These are phyloP conservation scores for Theropithecus gelada DNA, from an alignment of 2,113 vertebrate species.

Conservation along the genomic window DNA sequence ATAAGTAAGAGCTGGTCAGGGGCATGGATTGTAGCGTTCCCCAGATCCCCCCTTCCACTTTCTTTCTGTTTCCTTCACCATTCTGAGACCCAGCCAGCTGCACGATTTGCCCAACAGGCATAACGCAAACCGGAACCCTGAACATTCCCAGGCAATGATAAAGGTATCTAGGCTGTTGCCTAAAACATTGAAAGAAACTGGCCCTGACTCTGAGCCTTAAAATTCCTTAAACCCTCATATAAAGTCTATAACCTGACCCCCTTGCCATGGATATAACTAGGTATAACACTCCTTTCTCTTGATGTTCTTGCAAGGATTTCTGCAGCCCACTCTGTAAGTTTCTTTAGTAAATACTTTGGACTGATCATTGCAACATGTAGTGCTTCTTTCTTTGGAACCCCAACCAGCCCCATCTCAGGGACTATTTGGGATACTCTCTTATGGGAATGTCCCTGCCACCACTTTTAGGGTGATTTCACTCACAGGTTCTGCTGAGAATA, in stretches of 20 bases:
- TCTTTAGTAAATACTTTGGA: neutral
- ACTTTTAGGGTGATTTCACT: neutral
- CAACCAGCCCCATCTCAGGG: neutral
- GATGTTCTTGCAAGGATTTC: neutral
- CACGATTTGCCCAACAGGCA: neutral
- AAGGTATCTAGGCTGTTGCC: neutral
- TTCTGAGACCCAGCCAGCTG: neutral
- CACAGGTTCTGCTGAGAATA: neutral
- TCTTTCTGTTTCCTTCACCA: neutral
- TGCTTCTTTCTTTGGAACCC: neutral
- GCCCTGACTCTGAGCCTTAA: neutral
- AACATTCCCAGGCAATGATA: neutral
- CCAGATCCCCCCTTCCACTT: too few species aligned
- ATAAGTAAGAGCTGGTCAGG: neutral
- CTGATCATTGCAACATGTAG: neutral
- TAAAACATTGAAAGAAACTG: neutral
- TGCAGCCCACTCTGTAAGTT: neutral
- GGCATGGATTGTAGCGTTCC: too few species aligned
- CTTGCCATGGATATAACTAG: neutral
- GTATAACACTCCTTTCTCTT: neutral
- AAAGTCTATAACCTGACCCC: neutral
- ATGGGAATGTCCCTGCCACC: neutral
- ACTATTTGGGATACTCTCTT: neutral
- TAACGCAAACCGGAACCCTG: neutral
- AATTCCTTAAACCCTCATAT: neutral